Base-by-base conservation (phyloP, 1,140 invertebrate species). In the Mycetomoellerius zeteki region DNA sequence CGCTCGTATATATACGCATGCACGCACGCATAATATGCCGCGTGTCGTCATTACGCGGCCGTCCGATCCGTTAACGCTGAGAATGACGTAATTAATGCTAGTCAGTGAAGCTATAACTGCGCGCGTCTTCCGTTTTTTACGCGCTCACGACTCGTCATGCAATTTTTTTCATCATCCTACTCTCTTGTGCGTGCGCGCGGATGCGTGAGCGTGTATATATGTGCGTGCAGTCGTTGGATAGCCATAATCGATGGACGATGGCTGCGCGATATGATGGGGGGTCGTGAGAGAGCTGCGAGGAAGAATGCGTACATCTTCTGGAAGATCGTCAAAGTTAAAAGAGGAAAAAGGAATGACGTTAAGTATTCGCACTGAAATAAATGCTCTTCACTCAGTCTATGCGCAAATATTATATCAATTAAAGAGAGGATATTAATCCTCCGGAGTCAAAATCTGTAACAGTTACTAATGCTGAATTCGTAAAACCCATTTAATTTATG, bases 11-110 rank as follows among this genome's bases (percentile, higher is more conserved):
- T 16, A 21, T 58, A 75, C 58, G 24, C 72, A 27, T 37, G 16
- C 58, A 33, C 65, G 43, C 60, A 33, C 47, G 65, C 50, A 72
- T 50, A n/a, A 64, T 65, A 37, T 50, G 50, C 24, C 16, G 73
- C 47, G 60, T 85, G 16, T 85, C 73, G 82, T 85, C 73, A 78
- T 85, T 85, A 85, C 47, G 77, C 60, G 69, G 58, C 37, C 60
- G 33, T 84, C 69, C 50, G 67, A 75, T 50, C 80, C 80, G 80
- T 87, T 87, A 87, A 85, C 67, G 67, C 58, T 10, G 86, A 47
- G 80, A 84, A 87, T 71, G 65, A 87, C 71, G 67, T 87, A 87
- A 87, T 87, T 84, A 87, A 87, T 72, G 86, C 67, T 87, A 87
- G 67, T 87, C 81, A 58, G 56, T 6, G 43, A n/a, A 24, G 47